A percentile compares a stretch with the other conserved stretches of the same genome.
These are phyloP conservation scores for Psittacula derbiana DNA, from an alignment of 2,797 vertebrate genomes.

Conservation along the genomic window DNA sequence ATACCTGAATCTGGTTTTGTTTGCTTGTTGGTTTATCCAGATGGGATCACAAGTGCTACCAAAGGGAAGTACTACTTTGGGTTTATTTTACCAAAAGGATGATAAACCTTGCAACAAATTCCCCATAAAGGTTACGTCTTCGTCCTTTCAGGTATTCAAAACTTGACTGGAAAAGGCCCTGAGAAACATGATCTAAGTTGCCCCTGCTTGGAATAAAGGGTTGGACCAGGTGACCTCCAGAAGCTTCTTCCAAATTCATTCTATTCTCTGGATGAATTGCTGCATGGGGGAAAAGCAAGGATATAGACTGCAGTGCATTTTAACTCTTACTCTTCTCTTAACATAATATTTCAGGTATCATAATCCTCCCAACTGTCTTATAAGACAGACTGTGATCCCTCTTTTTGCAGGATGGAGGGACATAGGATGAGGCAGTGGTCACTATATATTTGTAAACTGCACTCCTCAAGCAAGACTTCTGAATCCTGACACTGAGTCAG, in stretches of 20 bases:
- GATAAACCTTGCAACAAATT: background rate
- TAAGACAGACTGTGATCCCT: background rate
- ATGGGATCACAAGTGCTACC: background rate
- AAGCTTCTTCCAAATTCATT: background rate
- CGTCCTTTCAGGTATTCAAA: background rate
- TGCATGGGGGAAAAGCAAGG: background rate
- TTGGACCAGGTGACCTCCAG: background rate
- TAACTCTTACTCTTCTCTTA: background rate
- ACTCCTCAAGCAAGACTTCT: background rate
- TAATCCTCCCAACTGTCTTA: background rate
- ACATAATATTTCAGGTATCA: background rate
- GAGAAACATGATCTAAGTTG: background rate
- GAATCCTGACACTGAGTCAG: background rate
- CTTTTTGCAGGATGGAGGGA: background rate
- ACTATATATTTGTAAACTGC: background rate
- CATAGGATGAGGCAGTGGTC: background rate
- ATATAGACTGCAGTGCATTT: background rate
- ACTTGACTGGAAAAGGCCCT: background rate
- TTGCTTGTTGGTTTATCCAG: background rate
- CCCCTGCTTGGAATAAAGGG: fast-evolving
- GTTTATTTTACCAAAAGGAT: background rate
- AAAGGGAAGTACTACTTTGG: background rate
- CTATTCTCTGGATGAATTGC: background rate
- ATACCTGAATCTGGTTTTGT: background rate
- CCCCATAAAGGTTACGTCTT: background rate